Evolutionary conservation across 2,888 invertebrate species (phyloP).

Genomic region (Vandiemenella viatica): DNA sequence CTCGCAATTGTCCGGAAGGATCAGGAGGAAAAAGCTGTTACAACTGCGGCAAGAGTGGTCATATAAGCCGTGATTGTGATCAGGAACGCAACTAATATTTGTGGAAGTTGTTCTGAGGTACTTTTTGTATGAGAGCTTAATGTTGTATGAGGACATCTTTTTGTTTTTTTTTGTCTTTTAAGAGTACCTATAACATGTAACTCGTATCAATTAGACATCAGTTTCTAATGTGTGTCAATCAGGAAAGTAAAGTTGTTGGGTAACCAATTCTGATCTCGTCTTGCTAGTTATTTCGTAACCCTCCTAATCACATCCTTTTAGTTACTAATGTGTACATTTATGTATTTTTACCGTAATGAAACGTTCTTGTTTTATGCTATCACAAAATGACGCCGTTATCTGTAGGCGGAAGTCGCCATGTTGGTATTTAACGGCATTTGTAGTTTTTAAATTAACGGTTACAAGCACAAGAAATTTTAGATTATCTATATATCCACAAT

Average conservation of each 20-base stretch:
- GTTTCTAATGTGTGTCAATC: not conserved
- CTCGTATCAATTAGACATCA: not conserved
- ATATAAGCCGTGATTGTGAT: slow-evolving; percentile 81
- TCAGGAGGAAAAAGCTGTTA: slow-evolving; percentile 63
- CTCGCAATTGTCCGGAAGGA: slow-evolving; percentile 42
- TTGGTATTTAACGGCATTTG: no score
- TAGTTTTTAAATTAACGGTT: no score
- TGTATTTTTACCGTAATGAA: no score
- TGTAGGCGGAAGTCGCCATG: no score
- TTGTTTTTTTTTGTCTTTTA: not conserved
- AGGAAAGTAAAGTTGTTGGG: not conserved
- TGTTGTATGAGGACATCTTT: not conserved
- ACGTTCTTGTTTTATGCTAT: no score
- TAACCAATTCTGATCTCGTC: not conserved
- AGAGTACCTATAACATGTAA: not conserved
- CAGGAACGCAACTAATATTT: slow-evolving; percentile 46
- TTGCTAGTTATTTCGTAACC: no score
- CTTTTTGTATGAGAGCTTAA: not conserved
- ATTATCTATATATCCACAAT: no score
- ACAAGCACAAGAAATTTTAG: no score
- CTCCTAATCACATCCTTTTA: no score
- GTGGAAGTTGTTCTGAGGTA: not conserved
- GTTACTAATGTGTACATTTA: no score
- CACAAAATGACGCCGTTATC: no score
- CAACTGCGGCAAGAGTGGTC: slow-evolving; percentile 80